Base-by-base conservation (phyloP, 2,113 vertebrate species). In the Callospermophilus lateralis region DNA sequence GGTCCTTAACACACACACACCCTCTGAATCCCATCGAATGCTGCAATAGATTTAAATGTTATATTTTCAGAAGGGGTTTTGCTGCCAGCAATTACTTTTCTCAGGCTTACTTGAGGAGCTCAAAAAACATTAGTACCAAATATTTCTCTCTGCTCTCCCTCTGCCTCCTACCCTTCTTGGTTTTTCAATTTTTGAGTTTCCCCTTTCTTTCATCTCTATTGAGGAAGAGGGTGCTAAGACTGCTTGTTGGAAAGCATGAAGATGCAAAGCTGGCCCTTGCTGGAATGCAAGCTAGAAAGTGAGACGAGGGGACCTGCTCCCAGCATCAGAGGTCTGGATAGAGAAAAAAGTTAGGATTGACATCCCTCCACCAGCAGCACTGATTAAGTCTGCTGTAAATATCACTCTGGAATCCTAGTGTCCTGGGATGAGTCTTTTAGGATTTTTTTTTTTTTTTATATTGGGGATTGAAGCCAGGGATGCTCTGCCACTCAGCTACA, bases 121-220 rank as follows among this genome's bases (percentile, higher is more conserved):
- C 45, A 96, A 63, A 51, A 63, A 63, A 70, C 65, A 45, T 96
- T 93, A 97, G 72, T 92, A 93, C 85, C 58, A 96, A 89, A 84
- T 93, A 94, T 90, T 94, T 92, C 55, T 95, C 48, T 96, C 32
- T 72, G 8, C 45, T 89, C 28, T 96, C 67, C 77, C 42, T 96
- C 48, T 86, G 34, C 34, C 68, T 78, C 65, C 63, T 81, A 58
- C 78, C 58, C 48, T 92, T 84, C 77, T 89, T 89, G 55, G n/a
- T 74, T 96, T 95, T 96, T 81, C 84, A 92, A 85, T 84, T 96
- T 63, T 88, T 83, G 45, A 94, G 79, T 95, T 93, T 90, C 55
- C 80, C 32, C 3, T 89, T 93, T 80, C 51, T 95, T 84, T 83
- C 72, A 73, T 92, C 67, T 84, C 37, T 94, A 55, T 51, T 86